These are phyloP conservation scores for Zhuqinia jingwanae DNA, from an alignment of 2,888 invertebrate genomes.

Conservation along the genomic window DNA sequence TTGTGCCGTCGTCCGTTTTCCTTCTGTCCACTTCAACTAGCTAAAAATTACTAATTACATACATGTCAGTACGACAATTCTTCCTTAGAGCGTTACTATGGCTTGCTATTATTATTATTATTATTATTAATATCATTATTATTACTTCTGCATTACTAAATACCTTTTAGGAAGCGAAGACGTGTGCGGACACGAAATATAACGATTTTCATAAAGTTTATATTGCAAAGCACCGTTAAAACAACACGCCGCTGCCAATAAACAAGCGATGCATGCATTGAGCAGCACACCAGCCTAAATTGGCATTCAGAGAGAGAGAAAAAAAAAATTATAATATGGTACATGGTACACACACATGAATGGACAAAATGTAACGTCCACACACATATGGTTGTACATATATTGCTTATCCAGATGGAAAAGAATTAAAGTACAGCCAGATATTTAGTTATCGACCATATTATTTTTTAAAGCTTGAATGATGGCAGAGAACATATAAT, in stretches of 20 bases:
- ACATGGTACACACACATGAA: too few relatives aligned
- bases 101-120: too few relatives aligned
- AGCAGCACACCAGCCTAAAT: too few relatives aligned
- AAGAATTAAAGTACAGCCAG: slow-evolving; percentile 27
- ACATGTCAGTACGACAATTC: too few relatives aligned
- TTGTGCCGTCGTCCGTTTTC: too few relatives aligned
- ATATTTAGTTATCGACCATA: slow-evolving; percentile 50
- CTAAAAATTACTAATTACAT: too few relatives aligned
- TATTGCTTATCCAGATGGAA: not conserved
- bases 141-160: too few relatives aligned
- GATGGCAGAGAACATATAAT: slow-evolving; percentile 38
- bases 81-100: too few relatives aligned
- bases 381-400: too few relatives aligned
- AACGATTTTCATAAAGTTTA: not conserved
- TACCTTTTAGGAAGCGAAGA: too few relatives aligned
- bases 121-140: too few relatives aligned
- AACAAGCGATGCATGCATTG: slow-evolving; percentile 11
- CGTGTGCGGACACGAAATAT: slow-evolving; percentile 32
- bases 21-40: too few relatives aligned
- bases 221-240: not conserved
- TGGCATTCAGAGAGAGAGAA: not conserved
- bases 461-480: slow-evolving; percentile 12
- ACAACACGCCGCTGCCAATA: not conserved
- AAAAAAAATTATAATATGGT: not conserved
- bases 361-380: slow-evolving; percentile 3